Evolutionary conservation across 2,888 invertebrate genomes (phyloP), one percentile per base, ranked within the genome.

Genomic region (Calameuta idolon): DNA sequence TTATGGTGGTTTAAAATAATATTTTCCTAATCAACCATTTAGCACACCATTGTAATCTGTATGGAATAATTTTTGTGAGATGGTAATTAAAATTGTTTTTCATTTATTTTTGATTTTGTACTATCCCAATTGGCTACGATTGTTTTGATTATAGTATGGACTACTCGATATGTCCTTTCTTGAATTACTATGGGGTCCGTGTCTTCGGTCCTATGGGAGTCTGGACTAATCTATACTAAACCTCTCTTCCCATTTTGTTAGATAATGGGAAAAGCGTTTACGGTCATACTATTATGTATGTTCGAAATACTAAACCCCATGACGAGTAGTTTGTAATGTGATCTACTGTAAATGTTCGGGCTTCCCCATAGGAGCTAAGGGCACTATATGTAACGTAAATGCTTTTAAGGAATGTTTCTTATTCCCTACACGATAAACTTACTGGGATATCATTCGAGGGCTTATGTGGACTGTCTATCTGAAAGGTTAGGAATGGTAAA

Each of bases 261-360:
- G 74, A 82, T 81, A 81, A 80, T 80, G 81, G 79, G 78, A 79
- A 75, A 69, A 75, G 77, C 79, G 76, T 81, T 82, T 79, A 82
- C 80, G 79, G 81, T 81, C 81, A 80, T 81, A 79, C 79, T 81
- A 79, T 81, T 79, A 81, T 69, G 75, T 79, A 80, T 78, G 76
- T 81, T 34, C 9, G 9, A 31, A 71, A 34, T 71, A 71, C 31
- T 34, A 55, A 55, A 55, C 55, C 23, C 23, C 55, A 55, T 55
- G 23, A 23, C 55, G 23, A 55, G 40, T 40, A 40, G 40, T 55
- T 55, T 55, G 55, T 55, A 55, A 55, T 55, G 55, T 23, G 23
- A 55, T 55, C 55, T 23, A 55, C 9, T 55, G 55, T 55, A 55
- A 55, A 55, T 55, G 23, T 55, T 55, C 23, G 55, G 55, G 23